phyloP scores from a whole-genome alignment of 2,888 invertebrate species.

The Limnephilus auricula region DNA sequence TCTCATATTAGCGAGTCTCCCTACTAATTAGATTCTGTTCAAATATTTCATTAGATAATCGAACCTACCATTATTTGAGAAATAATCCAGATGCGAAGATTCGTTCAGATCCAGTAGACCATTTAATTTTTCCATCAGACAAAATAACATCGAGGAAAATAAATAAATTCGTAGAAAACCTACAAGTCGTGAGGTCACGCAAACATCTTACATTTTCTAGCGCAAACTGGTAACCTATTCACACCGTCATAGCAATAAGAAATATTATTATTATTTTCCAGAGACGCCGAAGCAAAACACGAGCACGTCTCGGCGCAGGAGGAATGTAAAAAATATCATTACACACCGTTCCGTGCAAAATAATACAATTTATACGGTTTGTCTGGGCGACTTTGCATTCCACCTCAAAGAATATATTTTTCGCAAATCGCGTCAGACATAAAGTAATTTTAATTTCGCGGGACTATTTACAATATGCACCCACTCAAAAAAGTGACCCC shows the following conservation, averaged over 20 bases:
- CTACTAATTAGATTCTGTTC: neutral
- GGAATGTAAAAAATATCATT: slow-evolving; percentile 35
- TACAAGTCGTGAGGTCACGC: neutral
- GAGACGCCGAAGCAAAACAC: neutral
- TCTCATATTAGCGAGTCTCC: no score
- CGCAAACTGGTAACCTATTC: neutral
- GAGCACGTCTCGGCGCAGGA: neutral
- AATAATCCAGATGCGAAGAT: neutral
- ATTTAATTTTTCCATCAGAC: neutral
- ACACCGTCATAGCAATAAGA: neutral
- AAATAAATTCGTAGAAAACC: neutral
- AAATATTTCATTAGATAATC: no score
- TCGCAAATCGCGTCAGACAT: neutral
- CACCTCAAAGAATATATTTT: neutral
- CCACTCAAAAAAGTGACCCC: neutral
- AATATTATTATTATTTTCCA: neutral
- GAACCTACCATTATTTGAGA: no score
- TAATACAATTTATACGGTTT: slow-evolving; percentile 15
- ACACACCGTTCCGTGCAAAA: slow-evolving; percentile 6
- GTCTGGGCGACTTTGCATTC: neutral
- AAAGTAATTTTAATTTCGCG: neutral
- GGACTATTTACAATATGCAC: neutral
- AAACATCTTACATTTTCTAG: neutral
- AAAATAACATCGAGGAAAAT: neutral
- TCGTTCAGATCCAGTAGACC: neutral